Percentiles rank a stretch among this genome's conserved stretches.
These are phyloP conservation scores for Phyllopteryx taeniolatus DNA, from an alignment of 2,113 vertebrate species.

Conservation along the genomic window DNA sequence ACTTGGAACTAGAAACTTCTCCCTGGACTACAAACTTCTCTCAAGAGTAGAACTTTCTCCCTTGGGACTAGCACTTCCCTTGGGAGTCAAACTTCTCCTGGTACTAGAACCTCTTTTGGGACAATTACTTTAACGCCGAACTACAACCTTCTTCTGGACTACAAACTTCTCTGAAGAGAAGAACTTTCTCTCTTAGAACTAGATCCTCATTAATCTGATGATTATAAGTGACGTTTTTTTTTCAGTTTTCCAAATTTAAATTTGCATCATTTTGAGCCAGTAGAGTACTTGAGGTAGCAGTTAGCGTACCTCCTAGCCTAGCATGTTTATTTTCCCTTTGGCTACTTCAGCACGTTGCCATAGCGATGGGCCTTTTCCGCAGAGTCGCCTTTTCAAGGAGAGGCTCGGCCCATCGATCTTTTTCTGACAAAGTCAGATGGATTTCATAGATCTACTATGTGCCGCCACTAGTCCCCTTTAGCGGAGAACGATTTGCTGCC, in stretches of 20 bases:
- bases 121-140: too few relatives aligned
- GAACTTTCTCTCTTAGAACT: too few relatives aligned
- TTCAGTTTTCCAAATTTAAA: neutral
- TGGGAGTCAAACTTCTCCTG: too few relatives aligned
- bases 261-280: neutral
- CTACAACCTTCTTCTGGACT: too few relatives aligned
- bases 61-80: too few relatives aligned
- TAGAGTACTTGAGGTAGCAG: neutral
- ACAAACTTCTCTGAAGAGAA: too few relatives aligned
- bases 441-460: slow-evolving; percentile 76
- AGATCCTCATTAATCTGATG: too few relatives aligned
- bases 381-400: slow-evolving; percentile 40
- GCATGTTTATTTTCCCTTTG: neutral
- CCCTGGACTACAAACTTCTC: too few relatives aligned
- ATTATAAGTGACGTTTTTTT: neutral
- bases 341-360: neutral
- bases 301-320: neutral
- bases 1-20: too few relatives aligned
- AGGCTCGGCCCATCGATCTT: slow-evolving; percentile 62
- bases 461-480: slow-evolving; percentile 66
- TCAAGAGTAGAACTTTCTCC: too few relatives aligned
- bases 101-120: too few relatives aligned
- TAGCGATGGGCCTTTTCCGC: neutral
- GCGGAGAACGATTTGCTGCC: slow-evolving; percentile 75
- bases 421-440: slow-evolving; percentile 66